Base-by-base conservation (phyloP, 1,140 invertebrate genomes). In the Mercenaria mercenaria region DNA sequence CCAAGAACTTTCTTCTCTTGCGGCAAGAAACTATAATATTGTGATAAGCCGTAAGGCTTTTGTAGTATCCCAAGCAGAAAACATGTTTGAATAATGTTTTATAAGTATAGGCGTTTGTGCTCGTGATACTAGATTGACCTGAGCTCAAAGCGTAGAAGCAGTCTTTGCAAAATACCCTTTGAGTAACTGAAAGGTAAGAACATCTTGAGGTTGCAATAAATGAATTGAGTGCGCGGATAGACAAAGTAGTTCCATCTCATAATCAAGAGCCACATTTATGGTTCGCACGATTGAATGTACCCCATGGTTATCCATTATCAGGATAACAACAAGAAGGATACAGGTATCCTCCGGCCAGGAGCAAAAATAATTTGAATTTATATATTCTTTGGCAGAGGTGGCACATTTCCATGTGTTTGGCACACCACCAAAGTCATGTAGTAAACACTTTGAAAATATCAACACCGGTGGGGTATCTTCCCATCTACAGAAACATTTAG, bases 251-350 rank as follows among this genome's bases (percentile, higher is more conserved):
- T 56, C 61, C 15, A 92, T 67, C 0, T 76, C 67, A 86, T 92
- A 90, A 41, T 90, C 79, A 74, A 61, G 81, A 4, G 90, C 91
- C 3, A 39, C 93, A 77, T 94, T 91, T 23, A 94, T 87, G 82
- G 83, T 77, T 61, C 93, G 89, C 81, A 95, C 69, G 41, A 32
- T 69, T 1, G 94, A 56, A 90, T 96, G 96, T 47, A 87, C 93
- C 23, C 91, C 90, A 89, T 96, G 96, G 91, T 96, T 91, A 37
- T 90, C 82, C 56, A 91, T 59, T 34, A 91, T 23, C 23, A 91
- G 69, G 23, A 91, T 39, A 10, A 72, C 80, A 82, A 47, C 47
- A 32, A 80, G 18, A 13, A 47, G 77, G 26, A 80, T 80, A 29
- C 8, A 80, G 47, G 10, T 10, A 18, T 10, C 37, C 43, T 50